phyloP scores from a whole-genome alignment of 2,113 vertebrate genomes.

The Hemichromis elongatus region DNA sequence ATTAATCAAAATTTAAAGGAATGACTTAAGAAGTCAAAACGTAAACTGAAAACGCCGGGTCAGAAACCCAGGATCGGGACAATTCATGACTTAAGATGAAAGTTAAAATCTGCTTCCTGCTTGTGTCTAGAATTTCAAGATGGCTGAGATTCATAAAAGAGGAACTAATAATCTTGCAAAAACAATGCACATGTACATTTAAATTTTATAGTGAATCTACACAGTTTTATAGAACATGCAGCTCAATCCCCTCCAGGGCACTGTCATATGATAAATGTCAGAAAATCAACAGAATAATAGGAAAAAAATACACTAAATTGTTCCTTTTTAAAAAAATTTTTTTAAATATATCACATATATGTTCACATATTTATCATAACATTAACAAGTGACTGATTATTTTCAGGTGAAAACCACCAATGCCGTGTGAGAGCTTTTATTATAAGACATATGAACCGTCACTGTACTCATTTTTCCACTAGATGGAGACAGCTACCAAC shows the following conservation, averaged over 20 bases:
- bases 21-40: too few relatives aligned
- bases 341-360: background rate
- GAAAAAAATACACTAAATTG: background rate
- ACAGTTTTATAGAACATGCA: background rate
- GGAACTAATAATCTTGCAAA: background rate
- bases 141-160: background rate
- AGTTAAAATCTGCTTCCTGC: background rate
- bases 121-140: background rate
- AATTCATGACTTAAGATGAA: background rate
- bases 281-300: background rate
- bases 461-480: conserved; percentile 25
- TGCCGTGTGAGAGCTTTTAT: background rate
- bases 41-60: too few relatives aligned
- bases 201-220: background rate
- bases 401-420: background rate
- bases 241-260: background rate
- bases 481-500: conserved; percentile 53
- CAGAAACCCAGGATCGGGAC: too few relatives aligned
- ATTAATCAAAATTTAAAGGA: too few relatives aligned
- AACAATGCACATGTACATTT: background rate
- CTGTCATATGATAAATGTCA: background rate
- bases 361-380: background rate
- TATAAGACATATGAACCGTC: background rate
- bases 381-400: background rate
- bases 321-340: background rate